Evolutionary conservation across 2,113 vertebrate genomes (phyloP).

Genomic region (Apodemus speciosus): DNA sequence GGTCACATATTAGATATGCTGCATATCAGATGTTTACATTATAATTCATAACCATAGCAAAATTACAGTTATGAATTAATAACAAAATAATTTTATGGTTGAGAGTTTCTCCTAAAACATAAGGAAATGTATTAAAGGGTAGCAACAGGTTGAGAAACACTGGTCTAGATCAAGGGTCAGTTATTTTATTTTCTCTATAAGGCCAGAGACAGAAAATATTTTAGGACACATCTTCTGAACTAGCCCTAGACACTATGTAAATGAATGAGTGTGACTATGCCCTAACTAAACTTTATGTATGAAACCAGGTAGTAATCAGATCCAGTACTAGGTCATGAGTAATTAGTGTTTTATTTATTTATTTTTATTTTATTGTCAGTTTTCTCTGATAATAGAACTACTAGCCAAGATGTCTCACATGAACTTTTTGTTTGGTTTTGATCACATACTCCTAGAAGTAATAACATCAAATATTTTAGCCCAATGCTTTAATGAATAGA

Average conservation of each 20-base stretch:
- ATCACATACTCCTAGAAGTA: background rate
- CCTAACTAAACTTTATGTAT: slow-evolving; percentile 12
- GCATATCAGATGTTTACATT: background rate
- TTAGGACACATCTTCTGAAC: background rate
- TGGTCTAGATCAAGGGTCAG: background rate
- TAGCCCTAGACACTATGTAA: background rate
- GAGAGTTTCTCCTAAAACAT: background rate
- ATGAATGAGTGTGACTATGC: background rate
- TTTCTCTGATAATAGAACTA: background rate
- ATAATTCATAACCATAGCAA: background rate
- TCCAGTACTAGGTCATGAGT: background rate
- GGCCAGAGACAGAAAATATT: slow-evolving; percentile 11
- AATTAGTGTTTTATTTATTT: slow-evolving; percentile 6
- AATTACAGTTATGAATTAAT: background rate
- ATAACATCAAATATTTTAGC: background rate
- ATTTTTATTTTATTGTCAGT: background rate
- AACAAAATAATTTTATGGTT: background rate
- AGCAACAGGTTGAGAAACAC: background rate
- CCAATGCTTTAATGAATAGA: background rate
- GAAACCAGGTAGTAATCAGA: background rate
- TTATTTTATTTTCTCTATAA: slow-evolving; percentile 26
- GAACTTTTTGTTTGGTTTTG: background rate
- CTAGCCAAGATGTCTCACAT: background rate
- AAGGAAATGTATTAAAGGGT: background rate
- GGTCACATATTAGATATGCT: background rate